These are phyloP conservation scores for Venturia canescens DNA, from an alignment of 1,140 invertebrate genomes.

Conservation along the genomic window DNA sequence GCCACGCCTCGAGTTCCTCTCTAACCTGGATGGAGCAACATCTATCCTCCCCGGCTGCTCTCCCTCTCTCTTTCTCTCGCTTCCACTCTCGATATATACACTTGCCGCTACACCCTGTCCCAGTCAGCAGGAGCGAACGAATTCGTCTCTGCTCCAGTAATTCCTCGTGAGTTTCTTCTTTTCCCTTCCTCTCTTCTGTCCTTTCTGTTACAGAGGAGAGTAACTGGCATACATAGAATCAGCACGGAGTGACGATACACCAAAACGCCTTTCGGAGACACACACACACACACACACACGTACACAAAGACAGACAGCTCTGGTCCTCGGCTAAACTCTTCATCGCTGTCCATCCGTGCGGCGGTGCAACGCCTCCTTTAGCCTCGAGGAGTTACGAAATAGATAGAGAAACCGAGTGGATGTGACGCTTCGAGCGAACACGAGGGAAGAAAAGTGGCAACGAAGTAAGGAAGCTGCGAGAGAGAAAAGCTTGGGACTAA, in stretches of 20 bases:
- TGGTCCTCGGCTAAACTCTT: not conserved
- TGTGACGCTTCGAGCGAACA: slow-evolving; percentile 30
- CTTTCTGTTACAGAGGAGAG: not conserved
- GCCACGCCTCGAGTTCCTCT: slow-evolving; percentile 35
- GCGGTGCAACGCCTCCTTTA: slow-evolving; percentile 19
- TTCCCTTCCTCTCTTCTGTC: slow-evolving; percentile 36
- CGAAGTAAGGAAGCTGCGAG: not conserved
- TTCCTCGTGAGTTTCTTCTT: slow-evolving; percentile 11
- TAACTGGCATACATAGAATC: not conserved
- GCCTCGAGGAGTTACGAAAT: slow-evolving; percentile 37
- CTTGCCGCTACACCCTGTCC: not conserved
- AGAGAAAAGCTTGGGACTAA: slow-evolving; percentile 4
- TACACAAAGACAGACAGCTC: not conserved
- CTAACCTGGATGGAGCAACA: slow-evolving; percentile 22
- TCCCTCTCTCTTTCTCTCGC: not conserved
- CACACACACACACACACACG: too few species aligned
- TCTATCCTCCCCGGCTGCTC: not conserved
- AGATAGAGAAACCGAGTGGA: slow-evolving; percentile 42
- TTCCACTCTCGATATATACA: not conserved
- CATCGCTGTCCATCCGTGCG: slow-evolving; percentile 3
- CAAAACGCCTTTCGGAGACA: not conserved
- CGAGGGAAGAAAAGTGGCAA: not conserved
- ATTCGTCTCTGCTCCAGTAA: slow-evolving; percentile 35
- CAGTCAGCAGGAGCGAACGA: slow-evolving; percentile 15
- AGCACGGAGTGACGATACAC: slow-evolving; percentile 24